A percentile compares a stretch with the other conserved stretches of the same genome.
phyloP scores from a whole-genome alignment of 2,113 vertebrate genomes.

The Pseudorhombus dupliciocellatus region DNA sequence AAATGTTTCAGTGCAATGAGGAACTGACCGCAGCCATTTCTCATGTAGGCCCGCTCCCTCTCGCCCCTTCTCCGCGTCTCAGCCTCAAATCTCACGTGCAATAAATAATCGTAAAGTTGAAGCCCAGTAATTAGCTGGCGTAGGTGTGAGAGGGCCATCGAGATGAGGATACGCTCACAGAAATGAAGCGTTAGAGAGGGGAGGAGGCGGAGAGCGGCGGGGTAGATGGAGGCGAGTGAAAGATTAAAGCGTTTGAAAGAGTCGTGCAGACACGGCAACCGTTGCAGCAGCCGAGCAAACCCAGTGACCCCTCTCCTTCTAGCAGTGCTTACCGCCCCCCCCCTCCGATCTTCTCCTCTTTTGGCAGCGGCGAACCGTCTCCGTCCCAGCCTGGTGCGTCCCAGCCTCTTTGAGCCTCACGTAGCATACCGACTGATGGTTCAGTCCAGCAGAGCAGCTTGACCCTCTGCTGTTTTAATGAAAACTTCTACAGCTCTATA shows the following conservation, averaged over 20 bases:
- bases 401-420: slow-evolving; percentile 56
- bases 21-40: slow-evolving; percentile 59
- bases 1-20: slow-evolving; percentile 68
- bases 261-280: slow-evolving; percentile 24
- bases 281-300: slow-evolving; percentile 63
- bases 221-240: slow-evolving; percentile 4
- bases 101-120: slow-evolving; percentile 58
- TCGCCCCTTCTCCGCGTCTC: slow-evolving; percentile 54
- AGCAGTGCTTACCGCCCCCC: slow-evolving; percentile 21
- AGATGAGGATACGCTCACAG: slow-evolving; percentile 42
- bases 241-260: slow-evolving; percentile 34
- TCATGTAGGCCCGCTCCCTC: slow-evolving; percentile 53
- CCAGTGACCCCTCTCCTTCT: slow-evolving; percentile 48
- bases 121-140: slow-evolving; percentile 58
- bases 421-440: slow-evolving; percentile 45
- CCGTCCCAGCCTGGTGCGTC: slow-evolving; percentile 19
- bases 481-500: slow-evolving; percentile 54
- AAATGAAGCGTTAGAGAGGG: slow-evolving; percentile 37
- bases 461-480: slow-evolving; percentile 34
- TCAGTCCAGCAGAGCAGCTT: slow-evolving; percentile 18
- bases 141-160: slow-evolving; percentile 40
- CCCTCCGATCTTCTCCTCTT: slow-evolving; percentile 31
- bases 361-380: too few species aligned
- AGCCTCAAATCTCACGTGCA: slow-evolving; percentile 15
- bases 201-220: slow-evolving; percentile 37